A percentile compares a stretch with the other conserved stretches of the same genome.
Conservation (phyloP, 2,888 invertebrate species). For the Silvanus unidentatus region DNA sequence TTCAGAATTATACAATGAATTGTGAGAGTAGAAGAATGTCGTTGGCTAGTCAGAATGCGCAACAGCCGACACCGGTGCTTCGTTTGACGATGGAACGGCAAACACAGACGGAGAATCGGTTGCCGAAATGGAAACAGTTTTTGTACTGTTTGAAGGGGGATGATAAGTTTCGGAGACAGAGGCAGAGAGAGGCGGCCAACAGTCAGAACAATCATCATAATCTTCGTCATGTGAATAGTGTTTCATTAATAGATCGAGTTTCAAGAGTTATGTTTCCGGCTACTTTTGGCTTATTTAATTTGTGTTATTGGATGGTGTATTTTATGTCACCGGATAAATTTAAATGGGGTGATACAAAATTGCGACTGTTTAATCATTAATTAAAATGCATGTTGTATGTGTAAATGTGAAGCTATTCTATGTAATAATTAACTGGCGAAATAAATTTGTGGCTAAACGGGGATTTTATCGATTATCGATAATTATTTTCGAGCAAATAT, state of each 20-base stretch:
- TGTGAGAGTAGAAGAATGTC: constrained; percentile 39
- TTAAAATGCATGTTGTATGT: too few relatives aligned
- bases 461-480: too few relatives aligned
- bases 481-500: too few relatives aligned
- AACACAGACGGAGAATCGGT: constrained; percentile 71
- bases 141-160: constrained; percentile 76
- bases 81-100: constrained; percentile 72
- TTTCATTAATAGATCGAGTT: constrained; percentile 76
- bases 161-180: constrained; percentile 65
- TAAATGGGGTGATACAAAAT: constrained; percentile 65
- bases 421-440: too few relatives aligned
- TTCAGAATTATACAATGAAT: constrained; percentile 46
- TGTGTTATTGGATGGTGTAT: constrained; percentile 86
- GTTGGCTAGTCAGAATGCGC: constrained; percentile 18
- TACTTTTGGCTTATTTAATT: constrained; percentile 78
- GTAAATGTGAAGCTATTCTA: too few relatives aligned
- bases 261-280: constrained; percentile 79
- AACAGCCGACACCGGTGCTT: constrained; percentile 37
- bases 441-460: too few relatives aligned
- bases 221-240: constrained; percentile 75
- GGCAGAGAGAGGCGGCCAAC: constrained; percentile 69
- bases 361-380: constrained; percentile 24
- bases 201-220: constrained; percentile 26
- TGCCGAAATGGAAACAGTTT: constrained; percentile 74
- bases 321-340: constrained; percentile 72